Evolutionary conservation across 37 sponge, comb jelly and placozoan genomes (phyloP), one percentile per base, ranked within the genome.

Genomic region (Ephydatia muelleri): DNA sequence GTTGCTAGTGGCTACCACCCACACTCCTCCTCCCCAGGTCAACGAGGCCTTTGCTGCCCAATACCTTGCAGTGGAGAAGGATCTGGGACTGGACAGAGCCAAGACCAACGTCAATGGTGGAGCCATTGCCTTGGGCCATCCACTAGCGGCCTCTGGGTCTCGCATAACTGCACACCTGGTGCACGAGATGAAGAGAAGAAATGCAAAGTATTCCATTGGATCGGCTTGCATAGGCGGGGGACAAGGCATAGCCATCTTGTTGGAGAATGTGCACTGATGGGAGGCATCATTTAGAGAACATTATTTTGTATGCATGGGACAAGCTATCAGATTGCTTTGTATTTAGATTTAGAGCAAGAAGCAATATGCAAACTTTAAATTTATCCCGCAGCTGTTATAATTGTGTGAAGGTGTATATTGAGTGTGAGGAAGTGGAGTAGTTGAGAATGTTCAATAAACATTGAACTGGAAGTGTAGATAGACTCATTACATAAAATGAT

Each of bases 191-290:
- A 79, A 80, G n/a, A 67, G 97, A 73, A 88, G 43, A 14, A 68
- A 79, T 3, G 76, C 38, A 13, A 85, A 78, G 72, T 90, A 88
- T 49, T 89, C 97, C 28, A 93, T 98, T 68, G 99, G 99, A 0
- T 88, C 91, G n/a, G 99, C 99, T 16, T 98, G 99, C 77, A 98
- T 98, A 57, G 99, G 99, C 12, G 99, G 99, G 8, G 99, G 99
- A 0, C 99, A 98, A 68, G 99, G 99, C 12, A 98, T 96, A 31
- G 99, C 99, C 28, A 70, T 98, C 27, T 69, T 98, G 49, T 75
- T 98, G 68, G 97, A 98, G 87, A 92, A 67, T 43, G 84, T 88
- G 78, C 29, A 40, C 39, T 82, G 72, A 72, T n/a, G n/a, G n/a
- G n/a, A n/a, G n/a, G n/a, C n/a, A n/a, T n/a, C n/a, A n/a, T n/a